Conservation (phyloP, 2,113 vertebrate species). For the Grantiella picta region DNA sequence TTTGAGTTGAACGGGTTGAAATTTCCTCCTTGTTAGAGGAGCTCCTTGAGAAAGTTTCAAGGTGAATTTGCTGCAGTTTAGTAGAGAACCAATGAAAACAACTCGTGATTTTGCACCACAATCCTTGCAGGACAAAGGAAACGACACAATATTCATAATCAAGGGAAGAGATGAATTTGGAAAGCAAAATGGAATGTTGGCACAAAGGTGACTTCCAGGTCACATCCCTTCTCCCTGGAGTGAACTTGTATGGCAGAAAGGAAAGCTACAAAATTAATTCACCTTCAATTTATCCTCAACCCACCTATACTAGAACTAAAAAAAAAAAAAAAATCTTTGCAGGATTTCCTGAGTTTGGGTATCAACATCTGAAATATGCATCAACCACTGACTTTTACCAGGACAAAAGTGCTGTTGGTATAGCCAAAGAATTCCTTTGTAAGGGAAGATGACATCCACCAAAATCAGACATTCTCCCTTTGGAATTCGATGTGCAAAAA, state of each 20-base stretch:
- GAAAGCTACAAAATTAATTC: background rate
- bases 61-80: background rate
- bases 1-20: background rate
- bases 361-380: background rate
- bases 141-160: background rate
- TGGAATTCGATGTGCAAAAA: background rate
- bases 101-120: background rate
- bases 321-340: accelerated
- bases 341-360: background rate
- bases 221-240: background rate
- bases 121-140: background rate
- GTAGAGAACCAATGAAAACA: background rate
- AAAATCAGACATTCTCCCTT: background rate
- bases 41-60: background rate
- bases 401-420: background rate
- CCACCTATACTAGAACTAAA: background rate
- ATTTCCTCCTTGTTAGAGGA: background rate
- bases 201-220: background rate
- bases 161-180: background rate
- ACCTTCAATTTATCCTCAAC: background rate
- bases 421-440: background rate
- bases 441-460: background rate
- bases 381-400: background rate
- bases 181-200: background rate
- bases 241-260: background rate